Evolutionary conservation across 2,113 vertebrate species (phyloP), one percentile per base, ranked within the genome.

Genomic region (Chrysemys picta): DNA sequence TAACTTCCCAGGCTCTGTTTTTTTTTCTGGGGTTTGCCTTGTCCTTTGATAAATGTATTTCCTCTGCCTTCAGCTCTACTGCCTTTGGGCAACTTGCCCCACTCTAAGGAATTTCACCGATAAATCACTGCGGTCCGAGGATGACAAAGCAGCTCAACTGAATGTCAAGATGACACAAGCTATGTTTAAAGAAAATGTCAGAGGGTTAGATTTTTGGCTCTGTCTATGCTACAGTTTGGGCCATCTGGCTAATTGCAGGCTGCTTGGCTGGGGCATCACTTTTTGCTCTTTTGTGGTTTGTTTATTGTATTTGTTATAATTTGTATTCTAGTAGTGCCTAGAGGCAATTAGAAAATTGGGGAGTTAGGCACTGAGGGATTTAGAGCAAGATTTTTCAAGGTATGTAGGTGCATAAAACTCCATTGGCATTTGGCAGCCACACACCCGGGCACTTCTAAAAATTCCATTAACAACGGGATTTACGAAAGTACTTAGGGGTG

Each of bases 1-100:
- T 3, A 8, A 0, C 31, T 29, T 10, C 42, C 50, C 0, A 1
- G 35, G 10, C 65, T 72, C 31, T 69, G 16, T 35, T 3, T 11
- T 35, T 3, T 11, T 25, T 62, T 54, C 29, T 62, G 29, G 29
- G 29, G 13, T 22, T 69, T 38, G 65, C 19, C 65, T 38, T 10
- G n/a, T 72, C 19, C 17, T 38, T 72, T 38, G 65, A 72, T 38
- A 38, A 22, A 21, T 72, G 10, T 72, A 22, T 72, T 38, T 72
- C 6, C 1, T 47, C 62, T 22, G 50, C 45, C 1, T 72, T 21
- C 19, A 72, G 65, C 65, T 38, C n/a, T 72, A 38, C 19, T 22
- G 65, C n/a, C 19, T 38, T 22, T 10, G 65, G n/a, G 19, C 65
- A 38, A 2, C 19, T 21, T 72, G 9, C n/a, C 65, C 19, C 17